phyloP scores from a whole-genome alignment of 2,888 invertebrate genomes.

The Pseudanteris insignis region DNA sequence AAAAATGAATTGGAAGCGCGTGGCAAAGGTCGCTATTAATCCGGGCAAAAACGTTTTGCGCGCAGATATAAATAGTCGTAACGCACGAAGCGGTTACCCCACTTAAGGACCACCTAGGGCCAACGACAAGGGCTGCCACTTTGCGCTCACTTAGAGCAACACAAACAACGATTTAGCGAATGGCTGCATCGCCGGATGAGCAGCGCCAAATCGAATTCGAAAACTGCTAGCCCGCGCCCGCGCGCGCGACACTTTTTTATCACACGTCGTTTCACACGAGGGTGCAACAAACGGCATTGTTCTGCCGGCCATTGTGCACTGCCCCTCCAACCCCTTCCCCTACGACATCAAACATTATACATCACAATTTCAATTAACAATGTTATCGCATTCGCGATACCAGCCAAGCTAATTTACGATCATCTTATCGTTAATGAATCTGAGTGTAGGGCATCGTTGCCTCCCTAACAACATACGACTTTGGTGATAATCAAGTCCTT shows the following conservation, averaged over 20 bases:
- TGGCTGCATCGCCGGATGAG: constrained; percentile 22
- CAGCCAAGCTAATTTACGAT: not conserved
- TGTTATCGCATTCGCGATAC: not conserved
- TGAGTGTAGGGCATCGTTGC: too few species aligned
- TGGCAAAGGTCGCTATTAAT: too few species aligned
- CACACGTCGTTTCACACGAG: constrained; percentile 15
- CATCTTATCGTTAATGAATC: constrained; percentile 3
- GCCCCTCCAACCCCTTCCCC: too few species aligned
- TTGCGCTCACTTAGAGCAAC: constrained; percentile 61
- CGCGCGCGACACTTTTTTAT: constrained; percentile 12
- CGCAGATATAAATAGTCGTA: too few species aligned
- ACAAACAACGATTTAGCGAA: constrained; percentile 33
- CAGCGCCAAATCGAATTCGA: constrained; percentile 31
- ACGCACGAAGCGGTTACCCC: too few species aligned
- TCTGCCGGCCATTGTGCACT: not conserved
- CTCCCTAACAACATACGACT: too few species aligned
- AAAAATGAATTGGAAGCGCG: too few species aligned
- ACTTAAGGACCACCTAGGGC: constrained; percentile 56
- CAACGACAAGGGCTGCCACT: constrained; percentile 61
- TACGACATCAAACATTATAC: constrained; percentile 4
- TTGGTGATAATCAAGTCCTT: too few species aligned
- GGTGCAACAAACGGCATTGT: constrained; percentile 10
- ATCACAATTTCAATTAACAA: constrained; percentile 13
- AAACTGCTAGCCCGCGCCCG: constrained; percentile 3
- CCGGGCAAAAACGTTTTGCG: too few species aligned